Base-by-base conservation (phyloP, 2,797 vertebrate genomes). In the Sitta carolinensis region DNA sequence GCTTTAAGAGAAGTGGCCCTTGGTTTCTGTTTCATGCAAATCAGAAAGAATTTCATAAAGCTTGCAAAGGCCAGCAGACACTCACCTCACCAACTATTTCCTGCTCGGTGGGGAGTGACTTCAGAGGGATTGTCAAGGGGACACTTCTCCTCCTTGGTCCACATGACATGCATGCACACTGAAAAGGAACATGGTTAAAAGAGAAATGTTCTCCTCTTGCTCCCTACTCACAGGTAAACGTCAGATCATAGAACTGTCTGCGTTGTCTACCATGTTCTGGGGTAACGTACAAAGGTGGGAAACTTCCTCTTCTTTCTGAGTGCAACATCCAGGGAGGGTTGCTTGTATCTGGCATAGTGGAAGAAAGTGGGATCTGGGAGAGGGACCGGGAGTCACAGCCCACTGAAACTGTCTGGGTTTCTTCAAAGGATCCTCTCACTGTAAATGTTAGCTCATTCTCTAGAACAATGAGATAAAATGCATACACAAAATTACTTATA, bases 371-470 rank as follows among this genome's bases (percentile, higher is more conserved):
- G 72, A 77, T 90, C 87, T 55, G 80, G 93, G 78, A 69, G 70
- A 58, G 63, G 22, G 45, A 88, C 32, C 14, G 0, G 58, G 94
- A 90, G 23, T 91, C 92, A 38, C 26, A 52, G 76, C 58, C 15
- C 45, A 94, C 21, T 16, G 94, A 95, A 86, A 97, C 17, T 42
- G 30, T 92, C 69, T 96, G 97, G 4, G 94, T 97, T 61, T 98
- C 97, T 96, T 98, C 97, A 73, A 97, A 98, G 48, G 98, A 98
- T 67, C 98, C 98, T 20, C 64, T 97, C 84, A 99, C 97, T 57
- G 96, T 97, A 94, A 98, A 94, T 25, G 85, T 95, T 69, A 98
- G 84, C 55, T 97, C 94, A 20, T 96, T 95, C 32, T 63, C 98
- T 98, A 90, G 78, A 92, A 91, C 86, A 95, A 79, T 48, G 88